Percentiles rank a stretch among this genome's conserved stretches.
Evolutionary conservation across 1,140 invertebrate species (phyloP).

Genomic region (Zaprionus kolodkinae): DNA sequence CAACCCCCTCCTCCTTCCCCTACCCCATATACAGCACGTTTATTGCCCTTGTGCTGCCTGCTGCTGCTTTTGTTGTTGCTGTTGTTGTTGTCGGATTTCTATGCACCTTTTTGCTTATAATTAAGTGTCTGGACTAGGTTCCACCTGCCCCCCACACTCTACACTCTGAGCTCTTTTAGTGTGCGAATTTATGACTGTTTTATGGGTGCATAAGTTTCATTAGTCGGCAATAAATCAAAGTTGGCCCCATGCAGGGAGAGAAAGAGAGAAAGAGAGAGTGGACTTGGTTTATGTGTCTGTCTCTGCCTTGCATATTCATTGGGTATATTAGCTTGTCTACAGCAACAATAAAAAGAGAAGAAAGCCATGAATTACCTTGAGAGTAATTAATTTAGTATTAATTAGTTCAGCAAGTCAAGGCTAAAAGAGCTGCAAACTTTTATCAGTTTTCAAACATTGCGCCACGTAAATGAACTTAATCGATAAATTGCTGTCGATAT

Average conservation of each 20-base stretch:
- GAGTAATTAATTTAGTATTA: conserved; percentile 3
- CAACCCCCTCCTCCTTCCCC: neutral
- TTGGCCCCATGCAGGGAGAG: neutral
- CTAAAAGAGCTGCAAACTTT: neutral
- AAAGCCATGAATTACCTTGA: neutral
- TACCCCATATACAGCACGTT: neutral
- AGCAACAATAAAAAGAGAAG: neutral
- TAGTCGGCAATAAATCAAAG: conserved; percentile 65
- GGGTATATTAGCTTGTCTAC: conserved; percentile 27
- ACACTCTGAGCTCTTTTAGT: conserved; percentile 24
- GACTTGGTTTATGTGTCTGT: neutral
- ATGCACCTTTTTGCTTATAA: conserved; percentile 66
- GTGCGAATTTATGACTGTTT: conserved; percentile 59
- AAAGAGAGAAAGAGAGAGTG: neutral
- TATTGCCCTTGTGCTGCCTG: conserved; percentile 28
- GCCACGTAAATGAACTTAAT: neutral
- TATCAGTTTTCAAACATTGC: neutral
- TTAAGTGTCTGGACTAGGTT: conserved; percentile 64
- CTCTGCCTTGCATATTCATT: conserved; percentile 19
- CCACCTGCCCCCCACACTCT: neutral
- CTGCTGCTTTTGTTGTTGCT: neutral
- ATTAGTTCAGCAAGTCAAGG: neutral
- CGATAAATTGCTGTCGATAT: neutral
- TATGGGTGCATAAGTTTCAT: conserved; percentile 55
- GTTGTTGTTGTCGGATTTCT: conserved; percentile 29